Conservation (phyloP, 2,888 invertebrate genomes). For the Crocallis elinguaria region DNA sequence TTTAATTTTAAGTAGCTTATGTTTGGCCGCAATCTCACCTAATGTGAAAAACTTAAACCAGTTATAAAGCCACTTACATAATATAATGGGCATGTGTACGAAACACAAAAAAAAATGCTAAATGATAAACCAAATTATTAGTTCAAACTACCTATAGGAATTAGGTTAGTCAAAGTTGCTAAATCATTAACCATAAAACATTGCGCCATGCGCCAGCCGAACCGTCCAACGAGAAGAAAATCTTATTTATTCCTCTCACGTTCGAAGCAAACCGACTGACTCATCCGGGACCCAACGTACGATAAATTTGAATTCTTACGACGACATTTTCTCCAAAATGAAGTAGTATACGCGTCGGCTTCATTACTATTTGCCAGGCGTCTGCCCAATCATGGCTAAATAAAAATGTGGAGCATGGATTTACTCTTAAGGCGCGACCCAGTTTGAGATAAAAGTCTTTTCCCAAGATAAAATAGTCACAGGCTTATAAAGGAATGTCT, state of each 20-base stretch:
- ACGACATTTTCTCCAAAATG: conserved; percentile 54
- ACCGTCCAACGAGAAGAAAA: conserved; percentile 10
- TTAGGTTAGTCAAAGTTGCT: neutral
- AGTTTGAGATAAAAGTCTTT: conserved; percentile 32
- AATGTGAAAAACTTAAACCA: too few species aligned
- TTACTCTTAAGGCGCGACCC: conserved; percentile 36
- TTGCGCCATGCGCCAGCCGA: conserved; percentile 1
- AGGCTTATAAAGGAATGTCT: conserved; percentile 25
- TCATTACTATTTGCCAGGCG: conserved; percentile 48
- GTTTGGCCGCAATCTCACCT: too few species aligned
- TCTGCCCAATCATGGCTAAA: conserved; percentile 52
- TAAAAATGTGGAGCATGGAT: conserved; percentile 54
- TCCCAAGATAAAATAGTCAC: conserved; percentile 22
- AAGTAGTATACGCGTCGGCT: conserved; percentile 39
- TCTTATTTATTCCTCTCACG: conserved; percentile 66
- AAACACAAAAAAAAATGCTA: too few species aligned
- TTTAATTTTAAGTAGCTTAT: too few species aligned
- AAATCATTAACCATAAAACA: conserved; percentile 12
- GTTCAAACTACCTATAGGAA: too few species aligned
- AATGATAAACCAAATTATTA: too few species aligned
- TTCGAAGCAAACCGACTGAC: conserved; percentile 61
- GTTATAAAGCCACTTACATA: too few species aligned
- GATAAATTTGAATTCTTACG: conserved; percentile 71
- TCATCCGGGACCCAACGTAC: conserved; percentile 56
- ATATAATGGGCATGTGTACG: too few species aligned